Evolutionary conservation across 2,113 vertebrate genomes (phyloP).

Genomic region (Heloderma charlesbogerti): DNA sequence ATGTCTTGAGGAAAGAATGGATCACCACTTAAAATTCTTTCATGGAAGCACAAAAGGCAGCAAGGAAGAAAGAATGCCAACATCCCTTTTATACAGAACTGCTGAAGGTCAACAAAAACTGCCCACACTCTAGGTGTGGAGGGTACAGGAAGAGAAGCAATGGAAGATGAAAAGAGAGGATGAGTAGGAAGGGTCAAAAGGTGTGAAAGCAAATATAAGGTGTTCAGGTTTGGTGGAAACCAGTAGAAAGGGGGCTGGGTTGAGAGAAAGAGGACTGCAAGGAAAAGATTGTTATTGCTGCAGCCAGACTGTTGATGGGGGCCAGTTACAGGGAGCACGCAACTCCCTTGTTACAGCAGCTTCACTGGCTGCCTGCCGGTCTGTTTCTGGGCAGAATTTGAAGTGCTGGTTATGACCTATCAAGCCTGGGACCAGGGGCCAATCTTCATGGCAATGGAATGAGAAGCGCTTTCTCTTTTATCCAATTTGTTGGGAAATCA

Average conservation of each 20-base stretch:
- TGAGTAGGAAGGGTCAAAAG: not conserved
- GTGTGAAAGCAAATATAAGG: not conserved
- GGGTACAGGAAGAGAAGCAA: not conserved
- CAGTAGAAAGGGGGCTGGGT: not conserved
- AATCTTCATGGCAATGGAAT: too few relatives aligned
- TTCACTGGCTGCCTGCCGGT: too few relatives aligned
- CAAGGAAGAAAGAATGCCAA: not conserved
- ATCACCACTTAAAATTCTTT: not conserved
- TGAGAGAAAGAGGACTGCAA: too few relatives aligned
- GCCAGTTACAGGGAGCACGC: too few relatives aligned
- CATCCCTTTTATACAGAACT: not conserved
- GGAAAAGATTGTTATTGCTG: not conserved
- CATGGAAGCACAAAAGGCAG: not conserved
- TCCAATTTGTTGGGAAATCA: too few relatives aligned
- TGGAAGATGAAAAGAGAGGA: not conserved
- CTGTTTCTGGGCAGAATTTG: too few relatives aligned
- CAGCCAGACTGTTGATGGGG: too few relatives aligned
- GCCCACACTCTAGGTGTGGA: not conserved
- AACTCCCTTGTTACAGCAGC: too few relatives aligned
- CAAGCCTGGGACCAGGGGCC: too few relatives aligned
- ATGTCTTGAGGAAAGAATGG: not conserved
- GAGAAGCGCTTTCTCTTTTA: too few relatives aligned
- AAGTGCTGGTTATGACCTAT: too few relatives aligned
- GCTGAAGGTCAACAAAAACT: accelerated
- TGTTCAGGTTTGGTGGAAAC: not conserved